These are phyloP conservation scores for Meiosimyza platycephala DNA, from an alignment of 2,888 invertebrate genomes.

Conservation along the genomic window DNA sequence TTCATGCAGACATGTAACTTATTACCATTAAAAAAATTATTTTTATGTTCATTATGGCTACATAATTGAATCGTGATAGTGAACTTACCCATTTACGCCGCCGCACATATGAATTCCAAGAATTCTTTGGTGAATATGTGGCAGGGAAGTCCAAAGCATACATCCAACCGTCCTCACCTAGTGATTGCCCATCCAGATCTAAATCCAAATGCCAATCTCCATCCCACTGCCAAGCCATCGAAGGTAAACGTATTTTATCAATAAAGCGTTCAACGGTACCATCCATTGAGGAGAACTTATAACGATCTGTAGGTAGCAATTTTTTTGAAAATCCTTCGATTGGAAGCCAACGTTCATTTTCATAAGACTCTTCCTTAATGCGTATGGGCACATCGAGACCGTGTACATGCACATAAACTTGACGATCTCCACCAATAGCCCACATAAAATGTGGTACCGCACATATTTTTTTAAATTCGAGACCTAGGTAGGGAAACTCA, in stretches of 20 bases:
- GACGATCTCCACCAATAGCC: slow-evolving; percentile 94
- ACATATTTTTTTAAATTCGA: slow-evolving; percentile 90
- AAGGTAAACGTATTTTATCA: slow-evolving; percentile 86
- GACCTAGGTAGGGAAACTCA: slow-evolving; percentile 85
- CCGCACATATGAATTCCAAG: slow-evolving; percentile 91
- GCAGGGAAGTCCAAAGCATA: slow-evolving; percentile 93
- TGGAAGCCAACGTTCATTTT: slow-evolving; percentile 95
- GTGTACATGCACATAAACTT: slow-evolving; percentile 91
- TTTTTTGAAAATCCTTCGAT: slow-evolving; percentile 87
- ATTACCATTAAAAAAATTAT: too few relatives aligned
- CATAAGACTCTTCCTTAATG: slow-evolving; percentile 89
- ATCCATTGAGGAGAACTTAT: slow-evolving; percentile 86
- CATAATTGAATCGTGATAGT: background rate
- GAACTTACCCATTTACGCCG: slow-evolving; percentile 84
- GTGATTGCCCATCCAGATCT: slow-evolving; percentile 84
- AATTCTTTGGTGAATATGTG: slow-evolving; percentile 81
- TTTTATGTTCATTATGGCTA: too few relatives aligned
- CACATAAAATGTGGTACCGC: slow-evolving; percentile 88
- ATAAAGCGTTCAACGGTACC: slow-evolving; percentile 83
- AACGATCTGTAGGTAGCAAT: slow-evolving; percentile 88
- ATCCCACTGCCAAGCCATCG: slow-evolving; percentile 98
- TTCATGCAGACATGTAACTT: too few relatives aligned
- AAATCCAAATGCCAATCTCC: slow-evolving; percentile 91
- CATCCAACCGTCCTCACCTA: slow-evolving; percentile 93
- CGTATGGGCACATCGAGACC: slow-evolving; percentile 90